Percentiles rank a stretch among this genome's conserved stretches.
These are phyloP conservation scores for Mellilla xanthometata DNA, from an alignment of 2,888 invertebrate genomes.

Conservation along the genomic window DNA sequence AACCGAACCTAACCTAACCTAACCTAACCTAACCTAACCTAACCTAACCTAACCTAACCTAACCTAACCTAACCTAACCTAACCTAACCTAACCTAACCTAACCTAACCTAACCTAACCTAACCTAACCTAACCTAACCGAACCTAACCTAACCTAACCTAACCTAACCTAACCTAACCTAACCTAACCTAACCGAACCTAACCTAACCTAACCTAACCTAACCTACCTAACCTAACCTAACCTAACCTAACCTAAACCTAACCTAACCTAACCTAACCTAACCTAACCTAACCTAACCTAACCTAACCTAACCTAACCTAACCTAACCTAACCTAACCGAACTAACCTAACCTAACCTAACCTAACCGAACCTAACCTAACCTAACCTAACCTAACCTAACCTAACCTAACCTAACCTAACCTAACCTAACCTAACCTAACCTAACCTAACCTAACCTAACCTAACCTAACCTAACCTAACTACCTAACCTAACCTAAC, in stretches of 20 bases:
- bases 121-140: conserved; percentile 20
- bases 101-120: conserved; percentile 21
- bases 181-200: conserved; percentile 23
- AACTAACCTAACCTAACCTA: conserved; percentile 19
- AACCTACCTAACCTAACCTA: conserved; percentile 29
- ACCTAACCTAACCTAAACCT: conserved; percentile 28
- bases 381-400: conserved; percentile 20
- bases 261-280: conserved; percentile 29
- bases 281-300: conserved; percentile 29
- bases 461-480: conserved; percentile 25
- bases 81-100: conserved; percentile 22
- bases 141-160: conserved; percentile 22
- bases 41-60: conserved; percentile 22
- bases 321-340: conserved; percentile 20
- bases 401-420: conserved; percentile 29
- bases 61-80: conserved; percentile 21
- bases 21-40: conserved; percentile 22
- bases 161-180: conserved; percentile 23
- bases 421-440: conserved; percentile 26
- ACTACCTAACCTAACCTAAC: conserved; percentile 27
- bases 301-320: conserved; percentile 27
- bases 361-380: conserved; percentile 19
- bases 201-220: conserved; percentile 20
- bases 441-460: conserved; percentile 28
- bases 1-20: conserved; percentile 14